These are phyloP conservation scores for Synanthedon andrenaeformis DNA, from an alignment of 2,888 invertebrate genomes.

Conservation along the genomic window DNA sequence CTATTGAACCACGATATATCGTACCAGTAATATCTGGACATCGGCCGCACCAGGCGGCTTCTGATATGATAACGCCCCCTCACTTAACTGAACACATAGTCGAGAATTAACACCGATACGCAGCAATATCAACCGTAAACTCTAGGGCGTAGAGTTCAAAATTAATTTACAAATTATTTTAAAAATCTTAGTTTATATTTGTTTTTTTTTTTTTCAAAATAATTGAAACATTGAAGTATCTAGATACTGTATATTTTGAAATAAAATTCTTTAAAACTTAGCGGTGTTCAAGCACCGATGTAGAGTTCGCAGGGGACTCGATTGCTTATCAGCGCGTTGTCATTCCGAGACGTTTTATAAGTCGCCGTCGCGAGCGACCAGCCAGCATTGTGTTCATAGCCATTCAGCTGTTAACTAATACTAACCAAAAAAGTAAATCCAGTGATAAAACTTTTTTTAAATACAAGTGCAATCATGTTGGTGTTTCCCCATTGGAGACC, in stretches of 20 bases:
- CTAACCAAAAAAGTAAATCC: conserved; percentile 1
- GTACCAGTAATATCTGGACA: conserved; percentile 70
- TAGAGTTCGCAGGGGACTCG: conserved; percentile 58
- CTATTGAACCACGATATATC: conserved; percentile 72
- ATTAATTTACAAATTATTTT: too few species aligned
- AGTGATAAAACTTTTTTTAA: conserved; percentile 2
- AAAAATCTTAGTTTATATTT: too few species aligned
- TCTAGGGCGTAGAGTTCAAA: too few species aligned
- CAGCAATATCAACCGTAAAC: too few species aligned
- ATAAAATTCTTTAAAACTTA: too few species aligned
- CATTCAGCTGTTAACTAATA: conserved; percentile 44
- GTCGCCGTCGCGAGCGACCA: conserved; percentile 37
- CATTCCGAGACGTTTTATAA: conserved; percentile 61
- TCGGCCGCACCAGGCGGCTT: conserved; percentile 61
- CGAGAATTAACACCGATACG: not conserved
- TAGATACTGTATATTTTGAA: too few species aligned
- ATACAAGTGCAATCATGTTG: conserved; percentile 36
- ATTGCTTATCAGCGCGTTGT: conserved; percentile 55
- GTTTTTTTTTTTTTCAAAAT: too few species aligned
- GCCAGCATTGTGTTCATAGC: conserved; percentile 46
- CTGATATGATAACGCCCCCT: conserved; percentile 57
- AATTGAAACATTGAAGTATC: too few species aligned
- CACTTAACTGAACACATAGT: conserved; percentile 21
- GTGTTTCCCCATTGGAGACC: conserved; percentile 60
- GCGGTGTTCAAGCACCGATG: not conserved